These are phyloP conservation scores for Nettapus auritus DNA, from an alignment of 2,113 vertebrate species.

Conservation along the genomic window DNA sequence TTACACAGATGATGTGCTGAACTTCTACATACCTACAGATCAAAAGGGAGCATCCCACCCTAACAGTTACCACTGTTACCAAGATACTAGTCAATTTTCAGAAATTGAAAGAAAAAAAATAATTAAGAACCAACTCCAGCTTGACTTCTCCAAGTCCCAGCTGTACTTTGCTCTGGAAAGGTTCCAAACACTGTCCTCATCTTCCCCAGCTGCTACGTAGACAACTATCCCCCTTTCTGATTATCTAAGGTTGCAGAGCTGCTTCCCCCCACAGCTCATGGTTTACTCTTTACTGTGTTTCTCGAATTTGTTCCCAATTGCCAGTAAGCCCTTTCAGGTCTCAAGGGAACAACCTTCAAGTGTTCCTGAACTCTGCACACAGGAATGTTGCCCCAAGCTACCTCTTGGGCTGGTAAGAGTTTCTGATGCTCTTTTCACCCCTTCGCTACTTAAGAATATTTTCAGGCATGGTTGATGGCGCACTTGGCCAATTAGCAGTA, in stretches of 20 bases:
- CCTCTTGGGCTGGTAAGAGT: neutral
- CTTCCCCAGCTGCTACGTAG: neutral
- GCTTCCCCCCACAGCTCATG: neutral
- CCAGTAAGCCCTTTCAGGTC: neutral
- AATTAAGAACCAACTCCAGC: neutral
- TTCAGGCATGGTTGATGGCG: constrained; percentile 43
- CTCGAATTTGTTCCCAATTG: neutral
- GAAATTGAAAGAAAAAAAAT: neutral
- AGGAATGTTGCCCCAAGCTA: constrained; percentile 51
- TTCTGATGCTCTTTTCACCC: constrained; percentile 52
- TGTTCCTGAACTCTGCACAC: constrained; percentile 9
- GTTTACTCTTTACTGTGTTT: neutral
- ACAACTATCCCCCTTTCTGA: neutral
- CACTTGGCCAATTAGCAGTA: constrained; percentile 46
- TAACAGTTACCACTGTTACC: neutral
- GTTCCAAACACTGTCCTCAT: neutral
- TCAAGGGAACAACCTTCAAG: constrained; percentile 29
- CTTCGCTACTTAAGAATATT: constrained; percentile 50
- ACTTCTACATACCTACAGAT: constrained; percentile 37
- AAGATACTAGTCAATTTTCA: neutral
- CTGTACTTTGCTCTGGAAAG: constrained; percentile 8
- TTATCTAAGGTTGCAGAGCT: neutral
- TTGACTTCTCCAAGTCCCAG: neutral
- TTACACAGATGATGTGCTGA: neutral
- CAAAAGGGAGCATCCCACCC: neutral